Percentiles rank a stretch among this genome's conserved stretches.
phyloP scores from a whole-genome alignment of 2,888 invertebrate genomes.

The Linnaemya vulpina region DNA sequence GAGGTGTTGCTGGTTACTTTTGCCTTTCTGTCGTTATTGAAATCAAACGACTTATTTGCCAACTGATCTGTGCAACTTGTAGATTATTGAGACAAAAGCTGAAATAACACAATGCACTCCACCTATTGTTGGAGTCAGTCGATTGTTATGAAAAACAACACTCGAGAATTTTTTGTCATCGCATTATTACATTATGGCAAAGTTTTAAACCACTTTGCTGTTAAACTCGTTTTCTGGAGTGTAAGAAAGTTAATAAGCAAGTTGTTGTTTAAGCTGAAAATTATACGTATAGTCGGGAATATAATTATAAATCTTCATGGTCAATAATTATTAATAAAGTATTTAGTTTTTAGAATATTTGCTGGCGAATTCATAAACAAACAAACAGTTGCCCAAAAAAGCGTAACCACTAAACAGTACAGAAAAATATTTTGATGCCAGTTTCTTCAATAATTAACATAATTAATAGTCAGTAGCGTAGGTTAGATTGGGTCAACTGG shows the following conservation, averaged over 20 bases:
- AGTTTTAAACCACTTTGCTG: neutral
- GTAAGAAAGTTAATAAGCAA: constrained; percentile 13
- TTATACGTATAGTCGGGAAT: neutral
- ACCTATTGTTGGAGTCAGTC: constrained; percentile 62
- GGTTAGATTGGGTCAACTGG: no score
- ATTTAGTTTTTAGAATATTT: no score
- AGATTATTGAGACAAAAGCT: constrained; percentile 11
- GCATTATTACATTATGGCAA: neutral
- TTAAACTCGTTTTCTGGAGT: constrained; percentile 18
- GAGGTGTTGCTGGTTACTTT: constrained; percentile 36
- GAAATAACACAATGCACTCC: constrained; percentile 39
- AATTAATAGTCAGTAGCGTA: no score
- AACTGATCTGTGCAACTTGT: constrained; percentile 49
- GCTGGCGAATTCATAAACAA: no score
- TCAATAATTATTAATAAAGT: neutral
- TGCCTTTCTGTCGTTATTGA: constrained; percentile 31
- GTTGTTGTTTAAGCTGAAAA: neutral
- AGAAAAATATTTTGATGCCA: no score
- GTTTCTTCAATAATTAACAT: no score
- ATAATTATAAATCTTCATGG: neutral
- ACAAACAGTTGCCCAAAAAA: no score
- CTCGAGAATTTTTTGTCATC: constrained; percentile 29
- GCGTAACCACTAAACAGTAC: no score
- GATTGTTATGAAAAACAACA: constrained; percentile 36
- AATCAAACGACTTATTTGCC: constrained; percentile 63